Evolutionary conservation across 2,113 vertebrate genomes (phyloP), one percentile per base, ranked within the genome.

Genomic region (Ctenodactylus gundi): DNA sequence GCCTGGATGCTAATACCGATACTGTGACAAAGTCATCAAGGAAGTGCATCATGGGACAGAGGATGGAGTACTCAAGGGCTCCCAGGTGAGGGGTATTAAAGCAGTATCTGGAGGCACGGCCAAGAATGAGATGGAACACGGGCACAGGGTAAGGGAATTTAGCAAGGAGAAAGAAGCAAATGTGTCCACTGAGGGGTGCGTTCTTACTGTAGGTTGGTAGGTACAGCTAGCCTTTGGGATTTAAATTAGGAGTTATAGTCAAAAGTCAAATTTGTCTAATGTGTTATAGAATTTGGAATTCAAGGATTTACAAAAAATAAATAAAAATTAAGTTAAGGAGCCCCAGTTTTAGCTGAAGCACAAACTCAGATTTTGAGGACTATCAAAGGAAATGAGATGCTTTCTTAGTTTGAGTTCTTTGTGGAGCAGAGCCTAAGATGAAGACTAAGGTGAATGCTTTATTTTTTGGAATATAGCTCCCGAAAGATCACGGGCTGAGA

Each of bases 131-230:
- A 86, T 31, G n/a, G 10, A 18, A 2, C 20, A 15, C 51, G n/a
- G 57, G 77, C 13, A 73, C 41, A 29, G 23, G 18, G 36, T 81
- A 60, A 2, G 39, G 31, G 49, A 36, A 27, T 29, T 23, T n/a
- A 14, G 25, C 13, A 0, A 6, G 23, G 86, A 34, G 67, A 67
- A 80, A 64, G 60, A 1, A 6, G 18, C 36, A 44, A 64, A 44
- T 29, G 14, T 4, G 4, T 60, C 7, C 41, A 46, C 0, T 6
- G 82, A 12, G 34, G 2, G 14, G 18, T 4, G 1, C 13, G 21
- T 44, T 90, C 72, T 20, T 55, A 21, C 6, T 23, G 1, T 7
- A 58, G 77, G 25, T 60, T 1, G 46, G 25, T 12, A 5, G 34
- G 34, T 72, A 18, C 29, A 55, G 20, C 34, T 36, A n/a, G 12